These are phyloP conservation scores for Atrichornis clamosus DNA, from an alignment of 2,113 vertebrate species.

Conservation along the genomic window DNA sequence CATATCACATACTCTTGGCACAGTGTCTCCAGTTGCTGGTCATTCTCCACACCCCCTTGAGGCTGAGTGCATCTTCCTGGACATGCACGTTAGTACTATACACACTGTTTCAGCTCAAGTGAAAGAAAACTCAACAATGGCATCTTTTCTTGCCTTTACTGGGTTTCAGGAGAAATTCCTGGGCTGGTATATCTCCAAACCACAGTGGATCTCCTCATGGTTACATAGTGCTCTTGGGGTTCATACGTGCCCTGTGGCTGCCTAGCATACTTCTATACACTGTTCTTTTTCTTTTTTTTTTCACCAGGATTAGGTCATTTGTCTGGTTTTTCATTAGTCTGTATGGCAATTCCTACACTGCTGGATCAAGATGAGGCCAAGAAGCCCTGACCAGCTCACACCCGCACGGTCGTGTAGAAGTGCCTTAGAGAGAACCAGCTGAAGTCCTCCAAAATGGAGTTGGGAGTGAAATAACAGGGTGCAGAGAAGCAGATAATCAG, in stretches of 20 bases:
- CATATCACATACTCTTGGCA: neutral
- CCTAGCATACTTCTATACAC: neutral
- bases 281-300: neutral
- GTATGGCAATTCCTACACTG: neutral
- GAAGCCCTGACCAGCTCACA: neutral
- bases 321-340: neutral
- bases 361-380: neutral
- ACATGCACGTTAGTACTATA: neutral
- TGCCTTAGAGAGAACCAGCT: neutral
- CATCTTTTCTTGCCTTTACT: neutral
- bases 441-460: neutral
- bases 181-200: neutral
- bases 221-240: neutral
- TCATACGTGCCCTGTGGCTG: neutral
- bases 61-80: neutral
- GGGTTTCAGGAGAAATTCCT: neutral
- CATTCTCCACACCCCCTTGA: fast-evolving
- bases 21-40: neutral
- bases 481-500: neutral
- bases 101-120: fast-evolving
- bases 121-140: neutral
- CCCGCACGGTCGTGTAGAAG: fast-evolving
- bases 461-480: neutral
- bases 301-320: neutral
- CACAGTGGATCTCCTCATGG: neutral